These are phyloP conservation scores for Charanyca ferruginea DNA, from an alignment of 2,888 invertebrate genomes.

Conservation along the genomic window DNA sequence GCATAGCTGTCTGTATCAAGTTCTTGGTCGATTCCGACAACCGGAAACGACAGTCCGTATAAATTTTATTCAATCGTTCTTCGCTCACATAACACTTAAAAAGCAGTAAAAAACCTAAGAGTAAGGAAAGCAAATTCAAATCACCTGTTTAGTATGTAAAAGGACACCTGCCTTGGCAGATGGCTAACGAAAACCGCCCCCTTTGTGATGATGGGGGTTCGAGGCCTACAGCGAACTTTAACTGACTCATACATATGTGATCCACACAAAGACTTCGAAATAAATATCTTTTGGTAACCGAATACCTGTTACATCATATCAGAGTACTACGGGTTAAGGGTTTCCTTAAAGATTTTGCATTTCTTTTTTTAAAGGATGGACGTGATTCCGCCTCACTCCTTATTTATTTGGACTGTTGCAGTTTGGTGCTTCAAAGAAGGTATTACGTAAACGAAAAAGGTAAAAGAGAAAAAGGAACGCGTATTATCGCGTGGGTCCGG, in stretches of 20 bases:
- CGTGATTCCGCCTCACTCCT: conserved; percentile 16
- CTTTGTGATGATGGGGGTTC: conserved; percentile 71
- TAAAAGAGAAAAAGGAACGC: conserved; percentile 68
- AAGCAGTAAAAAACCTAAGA: conserved; percentile 56
- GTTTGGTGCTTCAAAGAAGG: conserved; percentile 56
- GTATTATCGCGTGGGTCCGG: conserved; percentile 74
- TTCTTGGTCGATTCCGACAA: conserved; percentile 15
- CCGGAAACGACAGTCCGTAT: conserved; percentile 50
- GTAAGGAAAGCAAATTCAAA: conserved; percentile 81
- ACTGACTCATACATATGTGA: conserved; percentile 35
- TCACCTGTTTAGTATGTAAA: conserved; percentile 89
- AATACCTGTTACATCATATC: conserved; percentile 39
- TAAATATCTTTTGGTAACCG: conserved; percentile 23
- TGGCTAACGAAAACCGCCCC: conserved; percentile 79
- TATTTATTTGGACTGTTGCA: conserved; percentile 39
- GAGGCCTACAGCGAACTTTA: conserved; percentile 55
- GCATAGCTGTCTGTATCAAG: too few species aligned
- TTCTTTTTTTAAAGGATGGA: conserved; percentile 22
- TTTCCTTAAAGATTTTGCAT: conserved; percentile 16
- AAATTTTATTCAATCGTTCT: conserved; percentile 53
- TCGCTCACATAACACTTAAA: conserved; percentile 55
- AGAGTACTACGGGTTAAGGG: conserved; percentile 45
- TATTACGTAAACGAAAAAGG: conserved; percentile 74
- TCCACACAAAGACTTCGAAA: conserved; percentile 38
- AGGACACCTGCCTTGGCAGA: conserved; percentile 88